A percentile compares a stretch with the other conserved stretches of the same genome.
Conservation (phyloP, 35 echinoderm and acorn worm species). For the Apostichopus californicus region DNA sequence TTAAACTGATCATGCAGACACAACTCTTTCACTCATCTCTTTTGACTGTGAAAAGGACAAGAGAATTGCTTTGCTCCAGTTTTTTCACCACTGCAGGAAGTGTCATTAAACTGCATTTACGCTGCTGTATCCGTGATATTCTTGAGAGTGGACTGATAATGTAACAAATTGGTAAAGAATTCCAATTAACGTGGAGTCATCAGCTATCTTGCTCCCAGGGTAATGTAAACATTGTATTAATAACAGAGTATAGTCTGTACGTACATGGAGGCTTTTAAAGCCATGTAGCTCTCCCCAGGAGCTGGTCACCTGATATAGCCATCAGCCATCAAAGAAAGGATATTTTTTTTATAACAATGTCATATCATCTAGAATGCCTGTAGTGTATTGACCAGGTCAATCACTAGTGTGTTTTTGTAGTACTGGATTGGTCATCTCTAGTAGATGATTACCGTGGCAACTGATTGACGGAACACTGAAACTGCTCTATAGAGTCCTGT, state of each 20-base stretch:
- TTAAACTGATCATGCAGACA: not conserved
- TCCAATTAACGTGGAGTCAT: slow-evolving; percentile 23
- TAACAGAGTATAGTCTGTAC: not conserved
- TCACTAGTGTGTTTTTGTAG: not conserved
- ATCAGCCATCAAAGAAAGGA: not conserved
- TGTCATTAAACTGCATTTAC: not conserved
- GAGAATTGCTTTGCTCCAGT: not conserved
- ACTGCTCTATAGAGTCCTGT: not conserved
- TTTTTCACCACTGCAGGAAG: not conserved
- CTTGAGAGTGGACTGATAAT: not conserved
- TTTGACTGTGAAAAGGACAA: not conserved
- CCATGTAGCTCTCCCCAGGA: not conserved
- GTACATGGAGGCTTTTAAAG: slow-evolving; percentile 20
- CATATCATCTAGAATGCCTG: not conserved
- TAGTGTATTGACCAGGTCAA: not conserved
- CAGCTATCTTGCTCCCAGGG: slow-evolving; percentile 19
- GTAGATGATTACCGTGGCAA: not conserved
- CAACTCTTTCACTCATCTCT: not conserved
- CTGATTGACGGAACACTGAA: not conserved
- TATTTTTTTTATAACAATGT: not conserved
- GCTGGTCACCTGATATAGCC: not conserved
- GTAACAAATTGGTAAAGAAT: slow-evolving; percentile 38
- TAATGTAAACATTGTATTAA: slow-evolving; percentile 35
- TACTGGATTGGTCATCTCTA: not conserved
- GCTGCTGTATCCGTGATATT: slow-evolving; percentile 9